These are phyloP conservation scores for Vimba vimba DNA, from an alignment of 2,113 vertebrate species.

Conservation along the genomic window DNA sequence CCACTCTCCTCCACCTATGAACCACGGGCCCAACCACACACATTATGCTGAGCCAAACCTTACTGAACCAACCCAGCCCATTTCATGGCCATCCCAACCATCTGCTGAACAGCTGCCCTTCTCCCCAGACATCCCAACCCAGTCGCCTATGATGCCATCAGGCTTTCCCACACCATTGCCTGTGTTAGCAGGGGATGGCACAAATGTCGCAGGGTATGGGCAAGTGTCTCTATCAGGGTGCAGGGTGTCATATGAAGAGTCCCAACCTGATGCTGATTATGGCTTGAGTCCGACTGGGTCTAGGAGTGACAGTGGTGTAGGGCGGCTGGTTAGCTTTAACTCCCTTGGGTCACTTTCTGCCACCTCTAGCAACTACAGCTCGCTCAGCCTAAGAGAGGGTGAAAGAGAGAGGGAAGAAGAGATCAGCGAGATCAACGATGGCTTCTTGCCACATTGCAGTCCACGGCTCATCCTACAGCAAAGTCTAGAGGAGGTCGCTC, in stretches of 20 bases:
- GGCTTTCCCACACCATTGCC: constrained; percentile 60
- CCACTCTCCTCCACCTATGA: constrained; percentile 88
- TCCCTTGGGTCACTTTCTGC: constrained; percentile 94
- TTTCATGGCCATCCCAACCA: constrained; percentile 56
- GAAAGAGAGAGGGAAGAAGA: constrained; percentile 88
- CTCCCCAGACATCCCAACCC: constrained; percentile 59
- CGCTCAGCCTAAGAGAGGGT: constrained; percentile 95
- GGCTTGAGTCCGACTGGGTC: constrained; percentile 63
- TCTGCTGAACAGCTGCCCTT: constrained; percentile 66
- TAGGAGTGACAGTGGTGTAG: constrained; percentile 87
- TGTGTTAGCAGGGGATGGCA: constrained; percentile 69
- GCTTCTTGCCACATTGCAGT: constrained; percentile 95
- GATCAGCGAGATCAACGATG: constrained; percentile 86
- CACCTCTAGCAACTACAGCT: constrained; percentile 95
- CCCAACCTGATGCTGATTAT: constrained; percentile 78
- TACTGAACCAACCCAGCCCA: constrained; percentile 40
- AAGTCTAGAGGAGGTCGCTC: constrained; percentile 93
- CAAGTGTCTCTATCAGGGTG: constrained; percentile 76
- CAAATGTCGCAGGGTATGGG: constrained; percentile 75
- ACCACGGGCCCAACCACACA: constrained; percentile 71
- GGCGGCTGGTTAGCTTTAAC: constrained; percentile 96
- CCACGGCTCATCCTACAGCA: constrained; percentile 97
- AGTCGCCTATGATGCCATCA: constrained; percentile 56
- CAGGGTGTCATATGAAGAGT: constrained; percentile 88
- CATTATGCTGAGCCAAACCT: constrained; percentile 45